Conservation (phyloP, 35 echinoderm and acorn worm species). For the Nesometra sesokonis region DNA sequence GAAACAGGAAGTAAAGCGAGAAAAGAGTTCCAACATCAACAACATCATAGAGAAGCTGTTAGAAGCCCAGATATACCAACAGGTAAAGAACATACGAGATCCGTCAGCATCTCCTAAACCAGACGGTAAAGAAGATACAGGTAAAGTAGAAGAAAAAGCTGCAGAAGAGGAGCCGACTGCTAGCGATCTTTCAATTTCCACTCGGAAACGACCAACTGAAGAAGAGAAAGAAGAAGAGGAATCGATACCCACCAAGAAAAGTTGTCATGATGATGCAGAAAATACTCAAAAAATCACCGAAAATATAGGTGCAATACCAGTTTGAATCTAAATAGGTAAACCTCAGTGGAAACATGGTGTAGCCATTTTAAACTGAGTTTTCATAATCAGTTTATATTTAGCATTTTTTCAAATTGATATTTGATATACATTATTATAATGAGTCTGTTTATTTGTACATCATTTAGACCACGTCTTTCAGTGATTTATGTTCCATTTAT, state of each 20-base stretch:
- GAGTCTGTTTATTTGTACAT: neutral
- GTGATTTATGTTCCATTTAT: neutral
- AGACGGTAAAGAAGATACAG: neutral
- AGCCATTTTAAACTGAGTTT: too few species aligned
- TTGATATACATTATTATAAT: neutral
- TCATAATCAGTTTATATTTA: too few species aligned
- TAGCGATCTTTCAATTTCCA: neutral
- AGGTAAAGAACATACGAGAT: neutral
- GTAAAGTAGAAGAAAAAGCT: neutral
- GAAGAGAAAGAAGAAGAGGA: neutral
- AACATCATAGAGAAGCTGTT: neutral
- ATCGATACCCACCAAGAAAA: neutral
- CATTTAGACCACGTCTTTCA: neutral
- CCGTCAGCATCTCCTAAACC: neutral
- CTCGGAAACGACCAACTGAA: neutral
- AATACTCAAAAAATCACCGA: neutral
- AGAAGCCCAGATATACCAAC: neutral
- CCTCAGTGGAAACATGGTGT: too few species aligned
- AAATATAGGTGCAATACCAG: neutral
- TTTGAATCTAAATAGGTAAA: too few species aligned
- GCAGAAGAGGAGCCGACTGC: neutral
- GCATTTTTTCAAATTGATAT: too few species aligned
- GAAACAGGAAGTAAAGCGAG: neutral
- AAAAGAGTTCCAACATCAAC: neutral
- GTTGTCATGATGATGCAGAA: neutral